These are phyloP conservation scores for Lutjanus argentimaculatus DNA, from an alignment of 2,797 vertebrate species.

Conservation along the genomic window DNA sequence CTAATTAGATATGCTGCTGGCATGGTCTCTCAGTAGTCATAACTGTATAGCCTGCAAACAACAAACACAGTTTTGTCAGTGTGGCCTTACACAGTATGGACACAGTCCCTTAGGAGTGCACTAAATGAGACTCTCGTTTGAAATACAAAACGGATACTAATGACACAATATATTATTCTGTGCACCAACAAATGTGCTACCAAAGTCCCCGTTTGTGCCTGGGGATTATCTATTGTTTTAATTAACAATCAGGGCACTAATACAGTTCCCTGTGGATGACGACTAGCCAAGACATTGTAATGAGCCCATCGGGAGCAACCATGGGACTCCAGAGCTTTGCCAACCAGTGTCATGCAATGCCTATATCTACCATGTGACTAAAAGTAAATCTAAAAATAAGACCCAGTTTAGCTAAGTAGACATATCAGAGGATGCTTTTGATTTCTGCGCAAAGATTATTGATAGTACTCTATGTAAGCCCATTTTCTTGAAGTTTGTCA, in stretches of 20 bases:
- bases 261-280: conserved; percentile 45
- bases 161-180: conserved; percentile 68
- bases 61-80: conserved; percentile 46
- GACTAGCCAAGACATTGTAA: conserved; percentile 47
- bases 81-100: conserved; percentile 54
- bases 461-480: background rate
- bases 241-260: conserved; percentile 65
- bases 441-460: background rate
- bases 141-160: conserved; percentile 72
- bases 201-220: conserved; percentile 58
- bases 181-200: conserved; percentile 61
- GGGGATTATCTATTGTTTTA: conserved; percentile 73
- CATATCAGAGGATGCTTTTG: background rate
- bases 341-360: background rate
- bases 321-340: conserved; percentile 12
- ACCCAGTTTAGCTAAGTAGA: background rate
- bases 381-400: background rate
- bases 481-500: background rate
- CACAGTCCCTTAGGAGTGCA: conserved; percentile 44
- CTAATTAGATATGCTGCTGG: conserved; percentile 69
- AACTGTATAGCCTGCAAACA: conserved; percentile 48
- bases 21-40: conserved; percentile 38
- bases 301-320: conserved; percentile 20
- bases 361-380: background rate
- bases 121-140: conserved; percentile 57